These are phyloP conservation scores for Drosophila oshimai DNA, from an alignment of 1,140 invertebrate genomes.

Conservation along the genomic window DNA sequence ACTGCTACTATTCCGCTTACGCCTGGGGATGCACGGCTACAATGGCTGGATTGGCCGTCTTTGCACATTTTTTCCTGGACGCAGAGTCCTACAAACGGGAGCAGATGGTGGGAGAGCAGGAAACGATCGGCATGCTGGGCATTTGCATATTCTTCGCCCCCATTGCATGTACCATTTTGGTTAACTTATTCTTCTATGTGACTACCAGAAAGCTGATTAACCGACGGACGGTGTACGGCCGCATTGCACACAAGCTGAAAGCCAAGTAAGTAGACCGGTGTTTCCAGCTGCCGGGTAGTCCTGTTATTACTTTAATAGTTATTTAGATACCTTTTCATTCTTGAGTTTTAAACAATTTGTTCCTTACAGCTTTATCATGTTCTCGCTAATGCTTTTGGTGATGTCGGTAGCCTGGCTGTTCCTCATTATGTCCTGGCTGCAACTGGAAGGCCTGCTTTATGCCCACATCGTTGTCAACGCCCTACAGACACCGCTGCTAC, in stretches of 20 bases:
- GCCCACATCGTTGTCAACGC: conserved; percentile 89
- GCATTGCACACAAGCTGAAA: conserved; percentile 92
- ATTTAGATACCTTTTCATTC: too few relatives aligned
- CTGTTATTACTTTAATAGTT: too few relatives aligned
- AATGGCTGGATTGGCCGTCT: conserved; percentile 88
- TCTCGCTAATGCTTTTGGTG: conserved; percentile 88
- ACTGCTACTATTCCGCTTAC: conserved; percentile 92
- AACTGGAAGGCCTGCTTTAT: conserved; percentile 88
- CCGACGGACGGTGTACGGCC: conserved; percentile 90
- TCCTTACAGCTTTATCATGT: conserved; percentile 89
- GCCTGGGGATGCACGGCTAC: conserved; percentile 89
- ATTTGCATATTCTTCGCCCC: conserved; percentile 91
- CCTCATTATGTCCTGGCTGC: conserved; percentile 88
- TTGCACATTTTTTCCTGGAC: conserved; percentile 92
- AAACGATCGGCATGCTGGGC: conserved; percentile 89
- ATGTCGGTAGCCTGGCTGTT: conserved; percentile 90
- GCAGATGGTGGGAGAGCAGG: conserved; percentile 85
- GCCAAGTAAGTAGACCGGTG: conserved; percentile 89
- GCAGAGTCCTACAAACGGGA: conserved; percentile 84
- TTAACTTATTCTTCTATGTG: conserved; percentile 90
- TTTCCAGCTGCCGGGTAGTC: too few relatives aligned
- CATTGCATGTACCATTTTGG: conserved; percentile 89
- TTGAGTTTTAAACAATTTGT: not conserved
- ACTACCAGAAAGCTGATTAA: conserved; percentile 91
- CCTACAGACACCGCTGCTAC: conserved; percentile 87